Evolutionary conservation across 2,888 invertebrate genomes (phyloP), one percentile per base, ranked within the genome.

Genomic region (Neuroscelio doddi): DNA sequence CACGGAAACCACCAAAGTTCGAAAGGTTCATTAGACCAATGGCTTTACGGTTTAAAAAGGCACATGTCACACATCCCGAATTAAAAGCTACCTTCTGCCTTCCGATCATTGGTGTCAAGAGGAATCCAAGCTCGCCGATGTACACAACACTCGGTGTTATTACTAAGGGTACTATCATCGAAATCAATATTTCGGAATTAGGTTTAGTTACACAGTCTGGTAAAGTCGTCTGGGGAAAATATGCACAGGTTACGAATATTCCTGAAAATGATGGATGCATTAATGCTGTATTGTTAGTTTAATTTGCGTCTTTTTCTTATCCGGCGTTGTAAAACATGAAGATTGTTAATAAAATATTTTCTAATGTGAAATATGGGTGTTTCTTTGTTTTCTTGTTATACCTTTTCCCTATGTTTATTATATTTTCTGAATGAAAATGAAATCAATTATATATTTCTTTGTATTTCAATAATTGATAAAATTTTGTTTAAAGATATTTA

Each of bases 221-320:
- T 62, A 99, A 98, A 89, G 97, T 99, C 42, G 96, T 99, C 0
- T 99, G 99, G 99, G 99, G 98, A 59, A 99, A 99, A 88, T 99
- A 97, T 84, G 99, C 99, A 0, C 99, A 98, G 86, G 98, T 99
- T 12, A 98, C 98, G 0, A 99, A 99, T 85, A 96, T 98, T 86
- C 99, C 99, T 0, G 99, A 99, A 85, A 99, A 99, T 86, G 99
- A 99, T 88, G 99, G 99, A 12, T 98, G 98, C 81, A 97, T 99
- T 62, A 99, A 99, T 88, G 98, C 98, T 81, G 95, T 99, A 63
- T 88, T 99, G 64, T 88, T 99, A 84, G 95, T 99, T 56, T 74
- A 65, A 64, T 5, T 21, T 21, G 5, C 5, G 21, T 21, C 21
- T 21, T 21, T 21, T 5, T 21, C 5, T 21, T 21, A 21, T 21